phyloP scores from a whole-genome alignment of 1,140 invertebrate species.

The Agrilus planipennis region DNA sequence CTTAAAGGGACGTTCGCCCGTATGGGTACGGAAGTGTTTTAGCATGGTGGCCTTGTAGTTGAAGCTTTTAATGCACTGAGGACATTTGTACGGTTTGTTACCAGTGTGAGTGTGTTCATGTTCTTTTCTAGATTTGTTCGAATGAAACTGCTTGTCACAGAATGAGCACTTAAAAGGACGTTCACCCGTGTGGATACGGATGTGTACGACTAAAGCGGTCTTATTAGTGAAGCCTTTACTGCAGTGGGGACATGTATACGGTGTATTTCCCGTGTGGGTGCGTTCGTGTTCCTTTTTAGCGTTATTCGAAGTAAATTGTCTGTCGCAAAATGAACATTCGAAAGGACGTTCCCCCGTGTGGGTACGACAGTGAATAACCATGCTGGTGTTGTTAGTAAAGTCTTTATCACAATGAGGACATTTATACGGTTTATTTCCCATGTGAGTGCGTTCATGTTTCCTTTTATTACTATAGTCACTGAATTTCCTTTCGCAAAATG shows the following conservation, averaged over 20 bases:
- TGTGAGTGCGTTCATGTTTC: slow-evolving; percentile 31
- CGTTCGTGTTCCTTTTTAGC: too few relatives aligned
- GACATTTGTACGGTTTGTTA: too few relatives aligned
- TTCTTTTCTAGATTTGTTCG: too few relatives aligned
- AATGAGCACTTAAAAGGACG: too few relatives aligned
- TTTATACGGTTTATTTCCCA: slow-evolving; percentile 28
- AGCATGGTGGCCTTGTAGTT: too few relatives aligned
- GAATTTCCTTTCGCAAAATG: slow-evolving; percentile 2
- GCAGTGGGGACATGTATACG: slow-evolving; percentile 18
- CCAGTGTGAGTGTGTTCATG: too few relatives aligned
- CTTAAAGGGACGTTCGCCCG: too few relatives aligned
- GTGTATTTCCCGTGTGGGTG: slow-evolving; percentile 18
- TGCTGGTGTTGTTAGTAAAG: slow-evolving; percentile 21
- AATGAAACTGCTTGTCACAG: too few relatives aligned
- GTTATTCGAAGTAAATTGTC: too few relatives aligned
- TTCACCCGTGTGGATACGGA: too few relatives aligned
- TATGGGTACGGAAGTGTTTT: too few relatives aligned
- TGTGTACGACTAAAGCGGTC: background rate
- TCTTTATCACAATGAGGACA: slow-evolving; percentile 31
- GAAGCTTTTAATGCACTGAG: too few relatives aligned
- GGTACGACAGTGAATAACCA: slow-evolving; percentile 22
- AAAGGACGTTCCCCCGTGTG: slow-evolving; percentile 42
- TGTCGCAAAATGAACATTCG: slow-evolving; percentile 2
- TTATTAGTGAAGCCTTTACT: slow-evolving; percentile 1
- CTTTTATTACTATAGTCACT: background rate